These are phyloP conservation scores for Protobothrops flavoviridis DNA, from an alignment of 2,113 vertebrate species.

Conservation along the genomic window DNA sequence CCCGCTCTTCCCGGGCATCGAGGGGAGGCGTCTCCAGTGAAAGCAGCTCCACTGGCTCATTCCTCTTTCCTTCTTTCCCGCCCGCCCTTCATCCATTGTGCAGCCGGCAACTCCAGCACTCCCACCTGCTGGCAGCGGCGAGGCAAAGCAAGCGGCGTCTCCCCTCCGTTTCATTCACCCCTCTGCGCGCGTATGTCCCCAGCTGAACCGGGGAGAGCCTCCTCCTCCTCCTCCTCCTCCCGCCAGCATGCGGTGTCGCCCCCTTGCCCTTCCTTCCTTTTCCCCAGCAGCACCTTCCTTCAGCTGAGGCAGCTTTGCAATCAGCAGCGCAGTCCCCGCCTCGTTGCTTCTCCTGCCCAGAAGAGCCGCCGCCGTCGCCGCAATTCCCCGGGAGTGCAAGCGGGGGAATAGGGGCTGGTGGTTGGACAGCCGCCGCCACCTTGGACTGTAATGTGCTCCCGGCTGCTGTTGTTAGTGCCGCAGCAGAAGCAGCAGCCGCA, in stretches of 20 bases:
- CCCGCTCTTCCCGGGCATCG: not conserved
- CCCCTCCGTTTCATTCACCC: not conserved
- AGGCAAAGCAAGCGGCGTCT: not conserved
- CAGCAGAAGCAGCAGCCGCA: constrained; percentile 23
- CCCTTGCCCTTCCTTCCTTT: not conserved
- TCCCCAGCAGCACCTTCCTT: not conserved
- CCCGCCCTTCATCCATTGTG: constrained; percentile 15
- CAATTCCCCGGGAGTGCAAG: not conserved
- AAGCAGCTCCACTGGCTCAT: not conserved
- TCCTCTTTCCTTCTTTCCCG: not conserved
- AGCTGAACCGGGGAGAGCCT: constrained; percentile 19
- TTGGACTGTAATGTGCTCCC: constrained; percentile 45
- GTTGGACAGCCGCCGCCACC: not conserved
- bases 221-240: not conserved
- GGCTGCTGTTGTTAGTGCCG: not conserved
- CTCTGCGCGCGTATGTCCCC: constrained; percentile 16
- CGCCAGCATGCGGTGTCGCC: not conserved
- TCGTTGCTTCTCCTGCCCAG: constrained; percentile 16
- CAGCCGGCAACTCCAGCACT: constrained; percentile 2
- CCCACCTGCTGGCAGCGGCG: constrained; percentile 32
- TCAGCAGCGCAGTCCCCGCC: not conserved
- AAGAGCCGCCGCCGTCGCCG: not conserved
- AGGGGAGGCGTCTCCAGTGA: not conserved
- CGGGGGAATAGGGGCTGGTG: not conserved
- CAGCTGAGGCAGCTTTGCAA: not conserved